These are phyloP conservation scores for Rhinatrema bivittatum DNA, from an alignment of 2,797 vertebrate genomes.

Conservation along the genomic window DNA sequence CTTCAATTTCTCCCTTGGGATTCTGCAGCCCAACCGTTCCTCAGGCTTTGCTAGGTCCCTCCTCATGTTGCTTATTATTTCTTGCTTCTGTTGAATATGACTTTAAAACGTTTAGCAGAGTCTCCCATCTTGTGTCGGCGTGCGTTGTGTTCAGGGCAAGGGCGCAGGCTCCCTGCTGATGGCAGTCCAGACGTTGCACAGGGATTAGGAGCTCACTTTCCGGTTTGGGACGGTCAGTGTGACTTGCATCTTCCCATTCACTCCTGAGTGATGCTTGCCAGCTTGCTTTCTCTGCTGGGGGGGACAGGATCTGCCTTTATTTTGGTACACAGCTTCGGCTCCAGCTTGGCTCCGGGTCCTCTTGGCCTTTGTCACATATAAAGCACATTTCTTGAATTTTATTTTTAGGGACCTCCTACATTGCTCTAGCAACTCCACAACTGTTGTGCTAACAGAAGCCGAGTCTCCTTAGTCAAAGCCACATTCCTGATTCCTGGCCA, in stretches of 20 bases:
- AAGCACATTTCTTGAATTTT: constrained; percentile 40
- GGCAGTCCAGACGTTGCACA: too few relatives aligned
- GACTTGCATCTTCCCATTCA: background rate
- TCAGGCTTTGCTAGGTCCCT: too few relatives aligned
- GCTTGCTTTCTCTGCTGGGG: background rate
- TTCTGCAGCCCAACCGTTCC: too few relatives aligned
- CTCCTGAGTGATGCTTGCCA: background rate
- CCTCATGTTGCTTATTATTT: too few relatives aligned
- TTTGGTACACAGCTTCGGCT: background rate
- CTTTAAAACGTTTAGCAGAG: too few relatives aligned
- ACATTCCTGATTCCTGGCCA: constrained; percentile 16
- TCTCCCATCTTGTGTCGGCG: too few relatives aligned
- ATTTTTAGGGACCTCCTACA: constrained; percentile 50
- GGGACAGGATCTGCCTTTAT: constrained; percentile 5
- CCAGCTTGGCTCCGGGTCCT: constrained; percentile 9
- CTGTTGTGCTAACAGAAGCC: constrained; percentile 38
- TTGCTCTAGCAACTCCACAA: constrained; percentile 46
- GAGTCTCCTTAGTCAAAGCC: constrained; percentile 26
- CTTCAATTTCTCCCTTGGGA: too few relatives aligned
- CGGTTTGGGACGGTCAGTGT: background rate
- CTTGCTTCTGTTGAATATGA: too few relatives aligned
- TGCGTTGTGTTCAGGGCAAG: too few relatives aligned
- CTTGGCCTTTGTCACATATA: constrained; percentile 36
- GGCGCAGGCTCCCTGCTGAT: too few relatives aligned
- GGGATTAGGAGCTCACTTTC: too few relatives aligned